These are phyloP conservation scores for Notechis scutatus DNA, from an alignment of 2,113 vertebrate genomes.

Conservation along the genomic window DNA sequence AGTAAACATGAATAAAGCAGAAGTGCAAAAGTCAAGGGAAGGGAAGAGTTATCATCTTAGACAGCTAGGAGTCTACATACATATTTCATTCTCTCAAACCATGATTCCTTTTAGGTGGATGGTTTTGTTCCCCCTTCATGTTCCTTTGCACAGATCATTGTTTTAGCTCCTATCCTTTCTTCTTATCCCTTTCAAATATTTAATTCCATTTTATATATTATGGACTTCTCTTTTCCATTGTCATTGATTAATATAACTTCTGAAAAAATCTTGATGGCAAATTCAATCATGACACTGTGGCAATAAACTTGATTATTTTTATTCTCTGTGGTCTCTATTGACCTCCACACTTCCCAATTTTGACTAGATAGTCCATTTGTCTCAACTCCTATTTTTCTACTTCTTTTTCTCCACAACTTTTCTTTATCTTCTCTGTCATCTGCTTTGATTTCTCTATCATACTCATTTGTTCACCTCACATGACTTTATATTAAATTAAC, in stretches of 20 bases:
- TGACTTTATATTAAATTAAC: background rate
- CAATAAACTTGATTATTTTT: background rate
- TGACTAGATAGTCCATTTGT: background rate
- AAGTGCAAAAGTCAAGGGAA: background rate
- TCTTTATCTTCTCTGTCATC: background rate
- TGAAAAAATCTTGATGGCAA: background rate
- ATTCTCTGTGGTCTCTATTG: background rate
- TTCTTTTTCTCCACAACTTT: background rate
- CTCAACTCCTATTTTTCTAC: background rate
- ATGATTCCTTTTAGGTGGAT: background rate
- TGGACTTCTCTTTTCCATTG: background rate
- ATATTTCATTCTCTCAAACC: background rate
- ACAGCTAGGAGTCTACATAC: background rate
- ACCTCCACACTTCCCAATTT: background rate
- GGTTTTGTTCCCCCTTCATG: background rate
- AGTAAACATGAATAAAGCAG: background rate
- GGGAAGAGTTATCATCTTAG: background rate
- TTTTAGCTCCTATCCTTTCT: background rate
- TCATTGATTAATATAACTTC: background rate
- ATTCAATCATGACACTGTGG: background rate
- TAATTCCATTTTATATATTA: background rate
- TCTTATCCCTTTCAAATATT: background rate
- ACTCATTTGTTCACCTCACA: background rate
- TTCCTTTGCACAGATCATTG: background rate
- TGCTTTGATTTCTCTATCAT: background rate